Percentiles rank a stretch among this genome's conserved stretches.
phyloP scores from a whole-genome alignment of 2,113 vertebrate genomes.

The Lagopus muta region DNA sequence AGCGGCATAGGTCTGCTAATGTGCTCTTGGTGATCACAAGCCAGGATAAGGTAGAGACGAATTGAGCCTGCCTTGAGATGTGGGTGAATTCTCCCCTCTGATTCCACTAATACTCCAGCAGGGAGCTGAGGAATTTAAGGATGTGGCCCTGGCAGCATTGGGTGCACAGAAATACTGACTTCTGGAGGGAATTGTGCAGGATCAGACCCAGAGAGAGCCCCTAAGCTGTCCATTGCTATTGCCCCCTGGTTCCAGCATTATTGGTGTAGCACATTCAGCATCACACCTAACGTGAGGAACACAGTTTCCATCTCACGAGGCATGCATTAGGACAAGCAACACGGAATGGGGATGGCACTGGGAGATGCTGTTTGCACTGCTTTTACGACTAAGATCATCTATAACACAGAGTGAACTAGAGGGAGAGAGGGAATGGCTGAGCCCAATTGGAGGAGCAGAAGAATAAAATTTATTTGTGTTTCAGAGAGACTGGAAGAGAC shows the following conservation, averaged over 20 bases:
- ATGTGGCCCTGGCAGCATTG: neutral
- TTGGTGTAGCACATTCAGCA: neutral
- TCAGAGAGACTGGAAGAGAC: neutral
- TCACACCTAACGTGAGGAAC: neutral
- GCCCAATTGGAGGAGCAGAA: neutral
- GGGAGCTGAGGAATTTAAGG: neutral
- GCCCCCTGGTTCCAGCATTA: neutral
- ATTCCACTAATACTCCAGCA: neutral
- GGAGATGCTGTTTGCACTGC: neutral
- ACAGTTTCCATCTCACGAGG: neutral
- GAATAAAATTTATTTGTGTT: neutral
- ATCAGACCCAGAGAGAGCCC: neutral
- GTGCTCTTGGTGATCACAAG: neutral
- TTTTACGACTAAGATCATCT: neutral
- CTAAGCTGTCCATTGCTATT: neutral
- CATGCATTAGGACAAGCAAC: neutral
- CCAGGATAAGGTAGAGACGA: constrained; percentile 19
- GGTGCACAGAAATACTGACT: neutral
- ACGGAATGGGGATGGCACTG: neutral
- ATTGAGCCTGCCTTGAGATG: neutral
- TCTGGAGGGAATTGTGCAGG: neutral
- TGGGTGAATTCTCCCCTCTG: neutral
- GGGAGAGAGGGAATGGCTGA: neutral
- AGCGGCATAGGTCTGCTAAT: neutral
- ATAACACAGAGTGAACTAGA: neutral